phyloP scores from a whole-genome alignment of 92 coral and sea anemone species.

The Ricordea florida region DNA sequence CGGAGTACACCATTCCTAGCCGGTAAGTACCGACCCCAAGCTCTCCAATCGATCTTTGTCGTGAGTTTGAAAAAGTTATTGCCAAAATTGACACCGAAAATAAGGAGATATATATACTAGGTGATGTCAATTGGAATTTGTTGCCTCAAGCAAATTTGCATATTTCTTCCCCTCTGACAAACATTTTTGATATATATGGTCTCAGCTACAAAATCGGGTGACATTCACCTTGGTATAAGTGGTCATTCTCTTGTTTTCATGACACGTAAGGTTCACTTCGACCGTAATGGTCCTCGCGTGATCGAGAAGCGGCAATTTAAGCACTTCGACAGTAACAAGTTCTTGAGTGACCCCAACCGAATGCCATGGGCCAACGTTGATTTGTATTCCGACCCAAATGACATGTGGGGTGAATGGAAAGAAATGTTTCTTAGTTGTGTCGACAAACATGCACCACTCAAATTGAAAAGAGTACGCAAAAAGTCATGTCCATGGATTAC shows the following conservation, averaged over 20 bases:
- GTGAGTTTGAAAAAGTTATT: not conserved
- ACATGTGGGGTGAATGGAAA: not conserved
- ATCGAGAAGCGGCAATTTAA: too few species aligned
- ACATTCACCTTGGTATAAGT: slow-evolving; percentile 49
- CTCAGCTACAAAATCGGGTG: slow-evolving; percentile 27
- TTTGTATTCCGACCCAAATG: not conserved
- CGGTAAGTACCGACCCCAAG: not conserved
- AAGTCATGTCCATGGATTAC: not conserved
- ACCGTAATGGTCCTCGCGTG: slow-evolving; percentile 13
- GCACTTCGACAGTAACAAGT: slow-evolving; percentile 14
- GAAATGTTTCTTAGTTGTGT: not conserved
- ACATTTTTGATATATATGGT: slow-evolving; percentile 53
- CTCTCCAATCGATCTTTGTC: not conserved
- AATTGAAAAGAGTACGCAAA: not conserved
- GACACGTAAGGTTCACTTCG: slow-evolving; percentile 3
- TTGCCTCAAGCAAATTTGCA: not conserved
- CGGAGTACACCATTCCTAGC: not conserved
- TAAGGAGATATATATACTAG: too few species aligned
- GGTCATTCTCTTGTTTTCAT: slow-evolving; percentile 51
- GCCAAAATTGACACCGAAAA: not conserved
- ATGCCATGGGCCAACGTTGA: not conserved
- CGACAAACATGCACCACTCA: too few species aligned
- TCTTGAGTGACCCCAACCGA: slow-evolving; percentile 5
- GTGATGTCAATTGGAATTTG: slow-evolving; percentile 5
- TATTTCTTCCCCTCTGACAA: not conserved